Base-by-base conservation (phyloP, 1,140 invertebrate genomes). In the Agraylea sexmaculata region DNA sequence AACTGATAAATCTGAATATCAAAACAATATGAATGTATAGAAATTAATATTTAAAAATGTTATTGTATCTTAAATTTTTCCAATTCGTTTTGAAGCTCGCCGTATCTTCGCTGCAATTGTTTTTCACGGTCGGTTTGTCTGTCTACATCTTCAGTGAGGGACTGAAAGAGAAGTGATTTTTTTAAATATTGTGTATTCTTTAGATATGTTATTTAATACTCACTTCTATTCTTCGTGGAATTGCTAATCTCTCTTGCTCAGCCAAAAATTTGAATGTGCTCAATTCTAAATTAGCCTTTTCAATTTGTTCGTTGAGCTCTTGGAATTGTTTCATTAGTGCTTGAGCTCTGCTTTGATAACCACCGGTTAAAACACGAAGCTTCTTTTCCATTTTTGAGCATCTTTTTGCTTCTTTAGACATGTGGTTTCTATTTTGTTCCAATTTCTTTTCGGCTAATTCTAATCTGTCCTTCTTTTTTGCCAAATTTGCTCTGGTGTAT, bases 301-400 rank as follows among this genome's bases (percentile, higher is more conserved):
- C 90, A 25, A 90, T 79, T 58, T 95, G 87, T 36, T 94, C 87
- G 49, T 80, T 78, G 3, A 87, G 59, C 49, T 96, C 91, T 46
- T 84, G 77, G 5, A 91, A 69, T 55, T 93, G 89, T 62, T 97
- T 96, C 0, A 87, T 74, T n/a, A 95, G 64, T 6, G 78, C 79
- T 55, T 93, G 87, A 2, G 86, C 80, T 71, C 77, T 81, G 54
- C 62, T 68, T 48, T 66, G 63, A 39, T 66, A 68, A 19, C 64
- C 63, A 42, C 64, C 92, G 11, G 93, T 86, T 1, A 97, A 68
- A 36, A 97, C 85, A 67, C 92, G 86, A 1, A 99, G 65, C 67
- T 96, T 98, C 58, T 97, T 98, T 61, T 99, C 95, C 69, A 96
- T 82, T 69, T 98, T 99, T 0, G 86, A 87, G 33, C 93, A 95